A percentile compares a stretch with the other conserved stretches of the same genome.
Conservation (phyloP, 2,113 vertebrate species). For the Archocentrus centrarchus region DNA sequence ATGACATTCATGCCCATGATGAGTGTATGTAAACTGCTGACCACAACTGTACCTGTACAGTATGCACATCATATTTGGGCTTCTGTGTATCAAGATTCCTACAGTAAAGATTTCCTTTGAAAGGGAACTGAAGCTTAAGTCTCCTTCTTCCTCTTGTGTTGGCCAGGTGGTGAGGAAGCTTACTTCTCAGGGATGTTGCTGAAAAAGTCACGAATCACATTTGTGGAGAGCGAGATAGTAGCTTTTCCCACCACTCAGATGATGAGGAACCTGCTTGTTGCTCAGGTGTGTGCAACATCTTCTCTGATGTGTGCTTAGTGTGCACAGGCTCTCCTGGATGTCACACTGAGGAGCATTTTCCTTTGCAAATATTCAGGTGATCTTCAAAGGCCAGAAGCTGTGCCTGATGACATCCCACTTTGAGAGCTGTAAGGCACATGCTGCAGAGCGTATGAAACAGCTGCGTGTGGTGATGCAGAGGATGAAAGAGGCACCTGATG, state of each 20-base stretch:
- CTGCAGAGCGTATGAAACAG: constrained; percentile 87
- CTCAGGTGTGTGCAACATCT: constrained; percentile 80
- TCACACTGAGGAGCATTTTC: background rate
- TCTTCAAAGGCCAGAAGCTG: constrained; percentile 83
- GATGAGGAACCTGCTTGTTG: constrained; percentile 94
- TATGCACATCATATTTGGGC: background rate
- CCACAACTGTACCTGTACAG: background rate
- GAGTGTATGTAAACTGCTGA: no score
- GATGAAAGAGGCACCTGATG: constrained; percentile 82
- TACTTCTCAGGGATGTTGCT: constrained; percentile 95
- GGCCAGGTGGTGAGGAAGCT: constrained; percentile 85
- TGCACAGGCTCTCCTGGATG: no score
- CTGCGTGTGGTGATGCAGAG: constrained; percentile 82
- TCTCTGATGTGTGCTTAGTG: background rate
- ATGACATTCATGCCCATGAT: background rate
- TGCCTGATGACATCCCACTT: constrained; percentile 96
- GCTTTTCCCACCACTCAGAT: constrained; percentile 89
- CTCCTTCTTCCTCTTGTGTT: background rate
- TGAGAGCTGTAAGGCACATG: constrained; percentile 90
- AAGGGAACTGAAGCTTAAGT: background rate
- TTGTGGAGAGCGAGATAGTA: constrained; percentile 86
- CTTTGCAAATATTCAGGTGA: constrained; percentile 77
- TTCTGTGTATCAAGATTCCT: background rate
- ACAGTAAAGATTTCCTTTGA: background rate
- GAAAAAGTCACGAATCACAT: constrained; percentile 89